Percentiles rank a stretch among this genome's conserved stretches.
Conservation (phyloP, 1,140 invertebrate genomes). For the Drosophila micromelanica region DNA sequence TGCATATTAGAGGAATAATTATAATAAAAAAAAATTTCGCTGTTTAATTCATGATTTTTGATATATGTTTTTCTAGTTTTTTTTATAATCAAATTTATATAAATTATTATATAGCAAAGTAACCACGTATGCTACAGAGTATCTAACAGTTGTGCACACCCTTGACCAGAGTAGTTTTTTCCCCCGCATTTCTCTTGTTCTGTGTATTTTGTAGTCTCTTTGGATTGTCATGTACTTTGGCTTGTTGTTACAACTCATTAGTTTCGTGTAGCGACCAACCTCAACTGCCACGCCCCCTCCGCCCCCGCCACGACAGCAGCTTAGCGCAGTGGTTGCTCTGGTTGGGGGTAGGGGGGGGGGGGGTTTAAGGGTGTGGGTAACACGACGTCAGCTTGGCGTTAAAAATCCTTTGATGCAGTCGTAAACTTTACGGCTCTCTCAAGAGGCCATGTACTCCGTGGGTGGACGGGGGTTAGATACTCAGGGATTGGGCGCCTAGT, state of each 20-base stretch:
- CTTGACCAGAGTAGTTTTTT: background rate
- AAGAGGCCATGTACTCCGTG: slow-evolving; percentile 25
- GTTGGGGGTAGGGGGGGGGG: background rate
- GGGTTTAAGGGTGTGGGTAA: background rate
- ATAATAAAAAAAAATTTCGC: no score
- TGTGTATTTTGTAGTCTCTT: background rate
- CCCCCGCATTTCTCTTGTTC: background rate
- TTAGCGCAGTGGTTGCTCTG: no score
- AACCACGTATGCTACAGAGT: no score
- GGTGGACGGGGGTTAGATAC: no score
- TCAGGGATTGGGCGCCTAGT: background rate
- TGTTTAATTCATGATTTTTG: no score
- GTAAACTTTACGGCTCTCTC: slow-evolving; percentile 59
- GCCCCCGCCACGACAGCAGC: background rate
- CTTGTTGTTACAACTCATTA: slow-evolving; percentile 76
- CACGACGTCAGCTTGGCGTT: slow-evolving; percentile 37
- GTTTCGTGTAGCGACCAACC: slow-evolving; percentile 55
- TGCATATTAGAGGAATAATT: no score
- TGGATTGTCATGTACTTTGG: slow-evolving; percentile 54
- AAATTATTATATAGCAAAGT: no score
- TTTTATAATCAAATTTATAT: no score
- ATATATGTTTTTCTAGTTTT: no score
- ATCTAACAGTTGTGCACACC: no score
- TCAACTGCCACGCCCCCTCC: background rate
- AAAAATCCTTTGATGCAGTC: slow-evolving; percentile 71